These are phyloP conservation scores for Donacobius atricapilla DNA, from an alignment of 2,113 vertebrate species.

Conservation along the genomic window DNA sequence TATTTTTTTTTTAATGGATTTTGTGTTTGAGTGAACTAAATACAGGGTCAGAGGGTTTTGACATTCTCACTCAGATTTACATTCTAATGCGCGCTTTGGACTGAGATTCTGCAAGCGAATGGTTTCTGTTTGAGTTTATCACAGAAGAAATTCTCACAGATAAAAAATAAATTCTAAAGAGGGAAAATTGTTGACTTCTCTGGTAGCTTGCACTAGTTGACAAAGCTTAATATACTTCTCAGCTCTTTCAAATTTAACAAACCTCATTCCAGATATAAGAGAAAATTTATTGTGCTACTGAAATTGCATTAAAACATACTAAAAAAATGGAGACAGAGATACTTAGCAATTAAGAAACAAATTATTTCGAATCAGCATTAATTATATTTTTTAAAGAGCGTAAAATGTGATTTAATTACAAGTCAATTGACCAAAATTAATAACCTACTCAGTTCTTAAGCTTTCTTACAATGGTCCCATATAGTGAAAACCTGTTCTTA, in stretches of 20 bases:
- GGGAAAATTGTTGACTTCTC: background rate
- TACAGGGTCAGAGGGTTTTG: background rate
- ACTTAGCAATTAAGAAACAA: background rate
- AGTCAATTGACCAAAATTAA: background rate
- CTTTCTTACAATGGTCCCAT: background rate
- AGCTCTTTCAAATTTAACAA: background rate
- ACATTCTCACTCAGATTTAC: background rate
- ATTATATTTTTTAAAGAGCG: background rate
- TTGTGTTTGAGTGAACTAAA: background rate
- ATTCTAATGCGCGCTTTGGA: background rate
- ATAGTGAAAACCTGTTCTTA: background rate
- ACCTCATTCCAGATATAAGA: background rate
- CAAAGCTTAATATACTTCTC: background rate
- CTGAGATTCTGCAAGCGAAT: background rate
- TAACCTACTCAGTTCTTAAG: background rate
- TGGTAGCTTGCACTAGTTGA: background rate
- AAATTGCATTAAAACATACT: background rate
- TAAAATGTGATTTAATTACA: background rate
- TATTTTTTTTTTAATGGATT: background rate
- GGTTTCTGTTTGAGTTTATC: background rate
- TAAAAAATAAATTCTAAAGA: background rate
- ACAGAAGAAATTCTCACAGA: background rate
- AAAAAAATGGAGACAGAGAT: background rate
- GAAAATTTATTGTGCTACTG: background rate
- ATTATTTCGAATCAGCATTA: background rate